Percentiles rank a stretch among this genome's conserved stretches.
phyloP scores from a whole-genome alignment of 2,113 vertebrate species.

The Oceanodroma tethys region DNA sequence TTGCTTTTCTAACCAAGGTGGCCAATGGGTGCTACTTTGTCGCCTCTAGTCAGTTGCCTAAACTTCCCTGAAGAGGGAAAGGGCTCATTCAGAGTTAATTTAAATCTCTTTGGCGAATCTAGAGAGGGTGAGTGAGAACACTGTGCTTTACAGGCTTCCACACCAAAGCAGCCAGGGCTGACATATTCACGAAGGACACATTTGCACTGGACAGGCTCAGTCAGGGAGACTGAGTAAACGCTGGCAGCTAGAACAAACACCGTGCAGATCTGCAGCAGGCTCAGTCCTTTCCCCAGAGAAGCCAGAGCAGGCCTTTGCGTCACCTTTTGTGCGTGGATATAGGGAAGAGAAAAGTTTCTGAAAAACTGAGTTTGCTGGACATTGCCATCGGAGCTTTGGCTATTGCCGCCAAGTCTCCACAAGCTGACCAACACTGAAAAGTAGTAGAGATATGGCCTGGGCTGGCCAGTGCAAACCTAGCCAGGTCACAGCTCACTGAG shows the following conservation, averaged over 20 bases:
- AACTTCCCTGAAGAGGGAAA: neutral
- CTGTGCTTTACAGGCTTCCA: neutral
- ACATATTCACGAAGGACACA: neutral
- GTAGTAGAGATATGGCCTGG: neutral
- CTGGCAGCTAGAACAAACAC: neutral
- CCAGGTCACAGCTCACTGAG: neutral
- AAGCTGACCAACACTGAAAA: neutral
- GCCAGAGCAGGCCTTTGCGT: neutral
- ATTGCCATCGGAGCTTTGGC: neutral
- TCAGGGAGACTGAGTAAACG: neutral
- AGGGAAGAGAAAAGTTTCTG: neutral
- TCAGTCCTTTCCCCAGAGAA: neutral
- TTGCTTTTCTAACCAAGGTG: neutral
- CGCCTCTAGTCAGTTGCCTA: neutral
- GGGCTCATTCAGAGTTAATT: neutral
- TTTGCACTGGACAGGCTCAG: neutral
- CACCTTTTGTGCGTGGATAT: neutral
- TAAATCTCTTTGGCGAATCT: neutral
- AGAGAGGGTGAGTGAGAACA: neutral
- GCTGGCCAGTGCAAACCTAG: neutral
- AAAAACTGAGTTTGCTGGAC: neutral
- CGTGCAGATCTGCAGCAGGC: accelerated
- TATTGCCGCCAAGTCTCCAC: neutral
- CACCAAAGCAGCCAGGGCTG: neutral
- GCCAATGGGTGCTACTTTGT: neutral